A percentile compares a stretch with the other conserved stretches of the same genome.
phyloP scores from a whole-genome alignment of 2,797 vertebrate species.

The Danio kyathit region DNA sequence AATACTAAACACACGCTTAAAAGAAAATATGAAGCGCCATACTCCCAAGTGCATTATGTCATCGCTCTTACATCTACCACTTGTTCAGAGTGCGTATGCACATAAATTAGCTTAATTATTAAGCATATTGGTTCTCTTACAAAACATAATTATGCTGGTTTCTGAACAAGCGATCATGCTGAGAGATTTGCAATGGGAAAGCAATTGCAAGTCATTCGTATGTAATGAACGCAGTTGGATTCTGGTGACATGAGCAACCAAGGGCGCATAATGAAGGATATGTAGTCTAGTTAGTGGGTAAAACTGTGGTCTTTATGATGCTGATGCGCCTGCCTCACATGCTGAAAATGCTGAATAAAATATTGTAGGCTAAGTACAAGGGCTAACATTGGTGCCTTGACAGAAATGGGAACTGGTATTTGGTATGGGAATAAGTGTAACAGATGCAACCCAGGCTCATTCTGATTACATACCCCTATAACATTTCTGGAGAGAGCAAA shows the following conservation, averaged over 20 bases:
- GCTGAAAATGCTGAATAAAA: too few relatives aligned
- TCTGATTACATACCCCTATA: too few relatives aligned
- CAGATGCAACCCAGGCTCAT: too few relatives aligned
- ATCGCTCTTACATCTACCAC: not conserved
- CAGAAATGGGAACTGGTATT: too few relatives aligned
- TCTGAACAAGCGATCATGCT: not conserved
- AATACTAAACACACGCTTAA: slow-evolving; percentile 15
- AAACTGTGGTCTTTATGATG: too few relatives aligned
- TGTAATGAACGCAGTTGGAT: not conserved
- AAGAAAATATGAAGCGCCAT: not conserved
- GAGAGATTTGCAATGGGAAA: not conserved
- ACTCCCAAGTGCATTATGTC: not conserved
- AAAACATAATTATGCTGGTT: not conserved
- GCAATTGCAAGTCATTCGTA: not conserved
- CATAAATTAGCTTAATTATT: not conserved
- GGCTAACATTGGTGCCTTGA: too few relatives aligned
- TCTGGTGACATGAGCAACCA: not conserved
- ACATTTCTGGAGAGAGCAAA: too few relatives aligned
- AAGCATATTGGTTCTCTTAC: not conserved
- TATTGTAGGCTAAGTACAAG: too few relatives aligned
- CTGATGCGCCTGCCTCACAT: too few relatives aligned
- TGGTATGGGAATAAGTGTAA: too few relatives aligned
- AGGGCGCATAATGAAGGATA: not conserved
- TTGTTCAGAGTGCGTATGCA: not conserved
- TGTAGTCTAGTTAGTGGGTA: too few relatives aligned